Conservation (phyloP, 1,140 invertebrate genomes). For the Pseudachorutes palmiensis region DNA sequence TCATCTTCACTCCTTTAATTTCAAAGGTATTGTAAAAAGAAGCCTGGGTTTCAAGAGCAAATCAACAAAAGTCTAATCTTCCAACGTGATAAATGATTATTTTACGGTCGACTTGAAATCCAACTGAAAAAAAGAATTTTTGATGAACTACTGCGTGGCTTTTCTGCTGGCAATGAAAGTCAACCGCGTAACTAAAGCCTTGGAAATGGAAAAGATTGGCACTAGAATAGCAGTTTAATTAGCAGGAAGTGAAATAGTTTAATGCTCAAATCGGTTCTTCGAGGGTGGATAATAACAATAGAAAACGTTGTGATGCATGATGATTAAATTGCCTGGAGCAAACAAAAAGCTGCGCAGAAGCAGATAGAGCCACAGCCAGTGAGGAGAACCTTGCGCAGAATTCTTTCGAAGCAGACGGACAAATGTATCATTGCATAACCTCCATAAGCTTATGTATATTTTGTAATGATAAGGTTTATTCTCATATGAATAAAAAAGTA, state of each 20-base stretch:
- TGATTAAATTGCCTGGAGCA: too few species aligned
- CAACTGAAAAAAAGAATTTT: background rate
- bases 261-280: background rate
- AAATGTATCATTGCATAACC: too few species aligned
- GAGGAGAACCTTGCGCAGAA: background rate
- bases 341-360: too few species aligned
- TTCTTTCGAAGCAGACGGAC: background rate
- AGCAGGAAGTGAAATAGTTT: background rate
- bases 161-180: background rate
- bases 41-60: conserved; percentile 4
- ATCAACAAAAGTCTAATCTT: background rate
- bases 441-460: background rate
- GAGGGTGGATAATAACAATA: background rate
- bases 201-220: too few species aligned
- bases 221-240: too few species aligned
- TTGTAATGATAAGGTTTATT: conserved; percentile 1
- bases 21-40: background rate
- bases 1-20: background rate
- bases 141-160: background rate
- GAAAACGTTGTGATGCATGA: too few species aligned
- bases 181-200: background rate
- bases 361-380: too few species aligned
- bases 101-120: background rate
- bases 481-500: background rate
- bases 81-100: background rate